Conservation (phyloP, 2,797 vertebrate species). For the Catostomus latipinnis region DNA sequence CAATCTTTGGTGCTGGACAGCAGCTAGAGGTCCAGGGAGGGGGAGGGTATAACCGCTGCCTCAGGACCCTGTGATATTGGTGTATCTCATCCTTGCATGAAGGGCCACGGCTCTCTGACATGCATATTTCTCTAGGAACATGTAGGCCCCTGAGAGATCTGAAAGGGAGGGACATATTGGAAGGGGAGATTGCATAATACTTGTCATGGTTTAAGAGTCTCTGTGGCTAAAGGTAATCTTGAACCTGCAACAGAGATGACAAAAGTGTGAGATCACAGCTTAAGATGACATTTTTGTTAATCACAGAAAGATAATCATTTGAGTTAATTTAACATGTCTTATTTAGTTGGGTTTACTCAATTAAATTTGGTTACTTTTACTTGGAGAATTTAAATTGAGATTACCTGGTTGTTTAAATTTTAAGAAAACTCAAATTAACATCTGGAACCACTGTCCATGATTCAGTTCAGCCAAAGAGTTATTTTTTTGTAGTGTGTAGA, state of each 20-base stretch:
- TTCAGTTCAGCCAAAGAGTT: no score
- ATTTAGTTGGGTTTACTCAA: no score
- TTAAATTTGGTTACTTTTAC: no score
- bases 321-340: no score
- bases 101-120: neutral
- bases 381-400: no score
- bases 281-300: neutral
- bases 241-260: slow-evolving; percentile 21
- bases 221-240: slow-evolving; percentile 28
- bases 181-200: slow-evolving; percentile 34
- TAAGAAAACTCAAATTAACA: no score
- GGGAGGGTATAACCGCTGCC: neutral
- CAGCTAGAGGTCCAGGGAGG: slow-evolving; percentile 2
- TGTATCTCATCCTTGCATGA: neutral
- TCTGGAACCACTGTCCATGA: no score
- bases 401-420: no score
- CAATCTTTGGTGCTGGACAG: slow-evolving; percentile 3
- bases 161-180: slow-evolving; percentile 22
- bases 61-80: neutral
- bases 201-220: slow-evolving; percentile 20
- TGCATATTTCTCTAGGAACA: slow-evolving; percentile 5
- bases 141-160: neutral
- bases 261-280: slow-evolving; percentile 10
- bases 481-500: no score
- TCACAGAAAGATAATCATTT: no score